Evolutionary conservation across 2,113 vertebrate genomes (phyloP), one percentile per base, ranked within the genome.

Genomic region (Platysternon megacephalum): DNA sequence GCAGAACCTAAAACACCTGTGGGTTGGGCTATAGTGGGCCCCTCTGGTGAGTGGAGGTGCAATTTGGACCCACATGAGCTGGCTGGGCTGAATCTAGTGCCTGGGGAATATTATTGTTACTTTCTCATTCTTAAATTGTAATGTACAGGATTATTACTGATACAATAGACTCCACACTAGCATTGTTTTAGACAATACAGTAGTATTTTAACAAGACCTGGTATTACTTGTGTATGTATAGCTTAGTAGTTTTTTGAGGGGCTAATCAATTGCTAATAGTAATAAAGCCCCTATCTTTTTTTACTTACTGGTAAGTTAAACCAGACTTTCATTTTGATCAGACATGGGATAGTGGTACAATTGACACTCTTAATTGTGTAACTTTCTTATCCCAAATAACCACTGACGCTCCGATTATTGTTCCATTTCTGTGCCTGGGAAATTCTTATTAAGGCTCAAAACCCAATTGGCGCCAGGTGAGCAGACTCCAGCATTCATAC

Each of bases 1-100:
- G 16, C 61, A 91, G 65, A 85, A 87, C 12, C 4, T 89, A 78
- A 94, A 86, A 8, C 11, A 89, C 79, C 86, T 51, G 51, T 76
- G 68, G 52, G 53, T 5, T 56, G 35, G 21, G 72, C 22, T 44
- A 72, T 80, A 3, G 58, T 8, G 14, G 21, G 72, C 78, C 80
- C 79, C 0, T 35, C 35, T 82, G 51, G 48, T 21, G 17, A 53
- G 0, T 80, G 83, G 22, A 91, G 68, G 80, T 85, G 83, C 7
- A 89, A 22, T 82, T 44, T 4, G 88, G 7, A 2, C 65, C 53
- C 3, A 78, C 81, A 48, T 68, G 22, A 2, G 19, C 19, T 7
- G 4, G 44, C 26, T 8, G 44, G 35, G 21, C 11, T 53, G 42
- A 89, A 94, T 72, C 61, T 52, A 88, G 2, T 5, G 2, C 6